These are phyloP conservation scores for Chromis chromis DNA, from an alignment of 2,797 vertebrate genomes.

Conservation along the genomic window DNA sequence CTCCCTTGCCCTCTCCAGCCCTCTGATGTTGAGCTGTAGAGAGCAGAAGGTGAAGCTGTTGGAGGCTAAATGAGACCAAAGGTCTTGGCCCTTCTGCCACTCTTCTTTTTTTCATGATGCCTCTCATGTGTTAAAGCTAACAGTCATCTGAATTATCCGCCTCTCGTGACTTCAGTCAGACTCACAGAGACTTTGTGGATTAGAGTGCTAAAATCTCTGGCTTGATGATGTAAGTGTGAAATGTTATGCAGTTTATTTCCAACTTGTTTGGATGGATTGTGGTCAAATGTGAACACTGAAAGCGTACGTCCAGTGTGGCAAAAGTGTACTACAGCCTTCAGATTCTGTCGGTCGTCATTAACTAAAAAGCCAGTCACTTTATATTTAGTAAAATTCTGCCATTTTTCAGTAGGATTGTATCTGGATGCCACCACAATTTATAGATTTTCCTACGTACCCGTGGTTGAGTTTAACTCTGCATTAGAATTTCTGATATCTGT, in stretches of 20 bases:
- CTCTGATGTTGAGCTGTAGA: constrained; percentile 73
- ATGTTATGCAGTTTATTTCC: constrained; percentile 9
- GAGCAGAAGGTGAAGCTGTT: constrained; percentile 81
- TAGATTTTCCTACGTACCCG: not conserved
- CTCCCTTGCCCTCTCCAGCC: constrained; percentile 51
- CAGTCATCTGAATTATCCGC: constrained; percentile 39
- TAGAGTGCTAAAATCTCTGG: constrained; percentile 6
- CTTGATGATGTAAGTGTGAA: constrained; percentile 13
- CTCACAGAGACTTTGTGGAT: constrained; percentile 3
- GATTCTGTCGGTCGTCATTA: not conserved
- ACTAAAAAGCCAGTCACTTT: not conserved
- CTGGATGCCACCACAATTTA: constrained; percentile 1
- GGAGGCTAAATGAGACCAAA: constrained; percentile 80
- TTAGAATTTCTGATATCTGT: not conserved
- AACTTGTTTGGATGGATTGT: constrained; percentile 12
- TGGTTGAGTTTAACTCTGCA: not conserved
- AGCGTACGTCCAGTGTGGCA: not conserved
- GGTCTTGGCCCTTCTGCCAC: constrained; percentile 73
- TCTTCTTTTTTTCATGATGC: constrained; percentile 34
- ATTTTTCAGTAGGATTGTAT: constrained; percentile 2
- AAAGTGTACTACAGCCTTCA: not conserved
- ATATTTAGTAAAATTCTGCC: not conserved
- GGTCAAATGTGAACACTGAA: constrained; percentile 17
- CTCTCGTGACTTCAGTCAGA: constrained; percentile 26
- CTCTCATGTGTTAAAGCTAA: constrained; percentile 41